phyloP scores from a whole-genome alignment of 2,888 invertebrate genomes.

The Caenorhabditis plicata region DNA sequence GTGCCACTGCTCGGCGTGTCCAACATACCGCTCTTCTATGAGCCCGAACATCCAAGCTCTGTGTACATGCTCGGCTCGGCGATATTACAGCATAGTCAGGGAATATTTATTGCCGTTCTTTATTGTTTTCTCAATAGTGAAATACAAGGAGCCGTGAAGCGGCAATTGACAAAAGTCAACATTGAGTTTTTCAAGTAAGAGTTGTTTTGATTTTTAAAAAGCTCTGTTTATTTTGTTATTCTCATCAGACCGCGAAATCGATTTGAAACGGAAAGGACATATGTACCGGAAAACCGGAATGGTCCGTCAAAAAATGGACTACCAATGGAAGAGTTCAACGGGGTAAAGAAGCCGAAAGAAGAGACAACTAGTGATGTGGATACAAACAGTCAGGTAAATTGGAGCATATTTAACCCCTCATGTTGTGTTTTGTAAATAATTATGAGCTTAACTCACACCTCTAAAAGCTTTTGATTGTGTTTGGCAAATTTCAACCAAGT shows the following conservation, averaged over 20 bases:
- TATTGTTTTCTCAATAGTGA: conserved; percentile 63
- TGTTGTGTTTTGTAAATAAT: not conserved
- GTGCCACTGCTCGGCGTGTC: conserved; percentile 71
- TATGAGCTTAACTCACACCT: no score
- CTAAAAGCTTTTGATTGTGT: not conserved
- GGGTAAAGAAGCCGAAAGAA: conserved; percentile 4
- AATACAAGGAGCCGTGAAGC: conserved; percentile 63
- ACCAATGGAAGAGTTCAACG: conserved; percentile 59
- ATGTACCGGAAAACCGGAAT: conserved; percentile 57
- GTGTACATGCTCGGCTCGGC: conserved; percentile 70
- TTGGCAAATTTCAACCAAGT: no score
- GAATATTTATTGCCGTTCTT: conserved; percentile 65
- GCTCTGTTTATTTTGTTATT: conserved; percentile 3
- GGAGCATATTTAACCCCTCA: not conserved
- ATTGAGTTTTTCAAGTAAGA: conserved; percentile 44
- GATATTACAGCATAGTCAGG: conserved; percentile 69
- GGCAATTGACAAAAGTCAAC: conserved; percentile 60
- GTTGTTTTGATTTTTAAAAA: not conserved
- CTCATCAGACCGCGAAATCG: conserved; percentile 42
- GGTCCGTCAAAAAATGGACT: conserved; percentile 52
- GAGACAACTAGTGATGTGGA: no score
- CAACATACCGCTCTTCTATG: conserved; percentile 70
- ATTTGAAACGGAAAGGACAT: conserved; percentile 62
- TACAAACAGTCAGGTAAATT: conserved; percentile 10
- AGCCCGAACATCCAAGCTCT: conserved; percentile 65